Base-by-base conservation (phyloP, 2,797 vertebrate species). In the Gymnoscopelus microlampas region DNA sequence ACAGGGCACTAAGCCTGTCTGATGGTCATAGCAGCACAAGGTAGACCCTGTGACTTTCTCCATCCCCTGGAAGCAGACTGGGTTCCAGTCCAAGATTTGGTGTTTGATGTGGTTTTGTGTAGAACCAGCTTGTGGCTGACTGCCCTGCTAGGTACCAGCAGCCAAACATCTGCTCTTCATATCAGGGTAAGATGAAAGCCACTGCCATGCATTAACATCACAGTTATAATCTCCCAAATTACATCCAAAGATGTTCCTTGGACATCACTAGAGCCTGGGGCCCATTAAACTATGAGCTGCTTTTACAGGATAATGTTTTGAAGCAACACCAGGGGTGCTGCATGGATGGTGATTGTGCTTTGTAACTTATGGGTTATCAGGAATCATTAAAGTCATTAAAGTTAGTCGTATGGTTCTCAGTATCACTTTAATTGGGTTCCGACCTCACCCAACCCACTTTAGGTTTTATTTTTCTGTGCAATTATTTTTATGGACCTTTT, bases 101-200 rank as follows among this genome's bases (percentile, higher is more conserved):
- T 66, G 75, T 85, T 86, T 89, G 83, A 89, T 87, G 82, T 83
- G 74, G 77, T 80, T 69, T 19, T 11, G 79, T 81, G 80, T 80
- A 71, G 80, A 83, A 73, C 77, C 60, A 50, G 63, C 60, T 78
- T 73, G 73, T 67, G 79, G 83, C 72, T 58, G 82, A 74, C 71
- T 80, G 78, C 7, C 58, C 80, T 49, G 50, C 55, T 75, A 57
- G 39, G 39, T 44, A 85, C 79, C 73, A 59, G 74, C 73, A 71
- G 87, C 77, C 85, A 84, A 82, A 89, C 90, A 93, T 92, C 92
- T 93, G 93, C 85, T 93, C 79, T 78, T 82, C 74, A 91, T 93
- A 91, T 87, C 79, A 83, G 81, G 71, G 83, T 67, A 78, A 86
- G 85, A 90, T 81, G 68, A 87, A 85, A 91, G 75, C 79, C 90